Conservation (phyloP, 2,888 invertebrate species). For the Ochropleura plecta region DNA sequence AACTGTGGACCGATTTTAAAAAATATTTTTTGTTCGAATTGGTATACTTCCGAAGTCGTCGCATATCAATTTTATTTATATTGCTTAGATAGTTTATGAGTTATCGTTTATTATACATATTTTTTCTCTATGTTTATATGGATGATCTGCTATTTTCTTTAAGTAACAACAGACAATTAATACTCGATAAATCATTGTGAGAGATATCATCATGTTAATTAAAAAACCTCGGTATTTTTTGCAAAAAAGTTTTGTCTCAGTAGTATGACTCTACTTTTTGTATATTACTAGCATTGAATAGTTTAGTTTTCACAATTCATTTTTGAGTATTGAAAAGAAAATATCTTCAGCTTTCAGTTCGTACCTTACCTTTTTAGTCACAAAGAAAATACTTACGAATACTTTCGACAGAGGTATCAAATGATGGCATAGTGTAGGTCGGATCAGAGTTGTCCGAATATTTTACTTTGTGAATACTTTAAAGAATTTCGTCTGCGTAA, state of each 20-base stretch:
- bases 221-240: too few species aligned
- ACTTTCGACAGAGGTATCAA: conserved; percentile 43
- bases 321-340: background rate
- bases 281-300: background rate
- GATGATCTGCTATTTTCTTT: too few species aligned
- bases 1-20: too few species aligned
- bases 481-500: conserved; percentile 14
- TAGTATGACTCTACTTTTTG: background rate
- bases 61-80: too few species aligned
- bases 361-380: conserved; percentile 44
- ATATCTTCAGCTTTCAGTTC: background rate
- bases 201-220: too few species aligned
- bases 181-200: too few species aligned
- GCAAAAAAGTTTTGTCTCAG: background rate
- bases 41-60: too few species aligned
- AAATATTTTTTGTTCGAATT: too few species aligned
- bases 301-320: background rate
- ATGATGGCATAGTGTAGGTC: conserved; percentile 54
- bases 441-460: conserved; percentile 21
- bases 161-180: too few species aligned
- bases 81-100: too few species aligned
- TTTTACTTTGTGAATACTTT: conserved; percentile 49
- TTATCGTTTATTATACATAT: too few species aligned
- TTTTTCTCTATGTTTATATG: too few species aligned
- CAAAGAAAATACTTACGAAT: conserved; percentile 41